Base-by-base conservation (phyloP, 2,797 vertebrate genomes). In the Parotocinclus haroldoi region DNA sequence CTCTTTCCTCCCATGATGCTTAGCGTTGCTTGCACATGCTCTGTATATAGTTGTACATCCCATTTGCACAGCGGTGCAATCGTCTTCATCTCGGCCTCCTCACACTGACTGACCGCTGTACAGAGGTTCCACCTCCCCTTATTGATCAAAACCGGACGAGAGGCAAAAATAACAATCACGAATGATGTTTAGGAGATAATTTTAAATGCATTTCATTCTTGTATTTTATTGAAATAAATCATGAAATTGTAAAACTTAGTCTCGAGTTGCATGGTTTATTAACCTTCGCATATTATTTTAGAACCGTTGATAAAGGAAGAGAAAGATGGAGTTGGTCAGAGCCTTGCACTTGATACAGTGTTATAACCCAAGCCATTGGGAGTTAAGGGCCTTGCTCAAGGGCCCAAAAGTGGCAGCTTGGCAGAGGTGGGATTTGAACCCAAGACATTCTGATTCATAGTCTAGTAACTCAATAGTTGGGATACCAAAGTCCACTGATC, bases 31-130 rank as follows among this genome's bases (percentile, higher is more conserved):
- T 88, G 86, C 85, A 79, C 86, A 91, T 83, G 88, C 87, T 87
- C 91, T 97, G 94, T 98, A 96, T 92, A 97, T 96, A 98, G 88
- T 66, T 96, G 95, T 95, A 96, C 91, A 95, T 94, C 91, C 94
- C 91, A 88, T 86, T 68, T 94, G 93, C 93, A 93, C 91, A 90
- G 92, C 68, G 57, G 19, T 57, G 46, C 68, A 50, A 17, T 51
- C 45, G 37, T 58, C 74, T 75, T 71, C 63, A 65, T 78, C 77
- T 87, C 52, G 78, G 84, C 88, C 17, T 45, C 6, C 78, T 92
- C 91, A 81, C 80, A 75, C 85, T 86, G 84, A 75, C 85, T 86
- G 84, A 89, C 87, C 89, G 13, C 92, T 96, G 95, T 95, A 96
- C 93, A 96, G 92, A 92, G 85, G 86, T 90, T 93, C 91, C 89